A percentile compares a stretch with the other conserved stretches of the same genome.
Conservation (phyloP, 2,113 vertebrate species). For the Austrofundulus limnaeus region DNA sequence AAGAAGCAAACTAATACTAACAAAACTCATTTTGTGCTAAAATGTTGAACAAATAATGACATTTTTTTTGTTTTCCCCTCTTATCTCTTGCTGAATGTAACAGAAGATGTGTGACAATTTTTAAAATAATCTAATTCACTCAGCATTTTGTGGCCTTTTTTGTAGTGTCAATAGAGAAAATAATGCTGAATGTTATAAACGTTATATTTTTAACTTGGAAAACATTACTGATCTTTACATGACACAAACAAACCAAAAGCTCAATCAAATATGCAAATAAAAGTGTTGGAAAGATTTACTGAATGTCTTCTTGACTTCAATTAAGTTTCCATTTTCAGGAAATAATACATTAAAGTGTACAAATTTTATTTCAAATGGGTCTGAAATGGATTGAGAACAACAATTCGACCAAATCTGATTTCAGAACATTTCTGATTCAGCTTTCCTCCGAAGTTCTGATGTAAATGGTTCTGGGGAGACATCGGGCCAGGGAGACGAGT, state of each 20-base stretch:
- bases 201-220: too few relatives aligned
- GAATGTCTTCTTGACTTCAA: conserved; percentile 34
- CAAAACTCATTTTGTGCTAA: not conserved
- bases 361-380: conserved; percentile 14
- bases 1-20: not conserved
- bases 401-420: conserved; percentile 39
- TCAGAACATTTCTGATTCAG: conserved; percentile 53
- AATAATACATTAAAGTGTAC: conserved; percentile 15
- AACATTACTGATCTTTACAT: not conserved
- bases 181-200: too few relatives aligned
- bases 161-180: too few relatives aligned
- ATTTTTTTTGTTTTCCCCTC: not conserved
- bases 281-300: not conserved
- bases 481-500: conserved; percentile 35
- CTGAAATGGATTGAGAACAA: conserved; percentile 4
- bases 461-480: conserved; percentile 42
- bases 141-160: too few relatives aligned
- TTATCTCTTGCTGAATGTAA: not conserved
- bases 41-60: not conserved
- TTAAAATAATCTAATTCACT: too few relatives aligned
- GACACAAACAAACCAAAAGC: not conserved
- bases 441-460: conserved; percentile 21
- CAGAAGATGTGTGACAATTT: not conserved
- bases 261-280: not conserved
- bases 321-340: conserved; percentile 13